Evolutionary conservation across 2,888 invertebrate species (phyloP), one percentile per base, ranked within the genome.

Genomic region (Leptothorax acervorum): DNA sequence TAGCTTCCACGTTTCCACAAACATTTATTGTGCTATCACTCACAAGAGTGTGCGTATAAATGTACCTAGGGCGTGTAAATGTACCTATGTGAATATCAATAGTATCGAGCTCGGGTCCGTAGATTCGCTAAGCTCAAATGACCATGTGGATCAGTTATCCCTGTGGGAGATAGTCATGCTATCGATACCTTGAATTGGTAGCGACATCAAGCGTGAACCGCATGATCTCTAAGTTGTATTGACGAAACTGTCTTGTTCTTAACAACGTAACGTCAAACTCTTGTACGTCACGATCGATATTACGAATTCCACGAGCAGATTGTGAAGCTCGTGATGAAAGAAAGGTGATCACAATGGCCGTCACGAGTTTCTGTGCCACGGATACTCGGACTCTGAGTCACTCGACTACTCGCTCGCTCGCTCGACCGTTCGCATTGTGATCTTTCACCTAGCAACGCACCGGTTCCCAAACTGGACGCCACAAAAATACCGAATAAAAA

Each of bases 391-490:
- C 81, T 70, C 84, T 88, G 90, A 90, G 91, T 90, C 90, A 89
- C 78, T 85, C 79, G 76, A 74, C 63, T 68, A 60, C 53, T 76
- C 82, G 71, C 75, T 83, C 70, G 79, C 75, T 76, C 65, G 28
- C 53, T 81, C 83, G 75, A 31, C 53, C 73, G 66, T 65, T 57
- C 60, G 85, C 68, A 82, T 85, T 83, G 86, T 89, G 91, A 88
- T 91, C 90, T 91, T 91, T 90, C 90, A 90, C 90, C 90, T 90
- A 90, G 84, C 91, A 87, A 89, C 88, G 81, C 75, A 81, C 62
- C 78, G 90, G 88, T 85, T 76, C 62, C 78, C 86, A 60, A 88
- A 84, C 75, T 73, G 65, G n/a, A 48, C 42, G 55, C 1, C 11
- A 23, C n/a, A 48, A 35, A 66, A 39, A 63, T 66, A 48, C 18